Evolutionary conservation across 2,797 vertebrate species (phyloP).

Genomic region (Gephyroberyx darwinii): DNA sequence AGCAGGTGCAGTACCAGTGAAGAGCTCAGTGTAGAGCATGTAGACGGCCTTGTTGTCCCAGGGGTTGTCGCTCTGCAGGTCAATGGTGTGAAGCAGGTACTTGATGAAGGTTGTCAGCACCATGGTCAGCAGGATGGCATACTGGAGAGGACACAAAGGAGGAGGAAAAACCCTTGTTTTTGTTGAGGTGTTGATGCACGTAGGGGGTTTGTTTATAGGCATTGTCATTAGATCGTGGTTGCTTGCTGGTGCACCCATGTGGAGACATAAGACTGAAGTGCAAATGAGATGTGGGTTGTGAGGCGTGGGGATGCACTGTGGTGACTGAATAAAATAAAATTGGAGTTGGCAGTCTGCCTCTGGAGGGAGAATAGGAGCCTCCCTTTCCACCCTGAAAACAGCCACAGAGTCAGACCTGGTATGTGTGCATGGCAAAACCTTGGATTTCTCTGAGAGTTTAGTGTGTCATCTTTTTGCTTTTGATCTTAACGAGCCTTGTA

Average conservation of each 20-base stretch:
- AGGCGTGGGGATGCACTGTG: not conserved
- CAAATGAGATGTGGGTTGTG: not conserved
- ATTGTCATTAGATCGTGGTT: not conserved
- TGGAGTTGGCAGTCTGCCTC: not conserved
- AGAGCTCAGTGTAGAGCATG: slow-evolving; percentile 97
- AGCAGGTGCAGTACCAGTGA: slow-evolving; percentile 83
- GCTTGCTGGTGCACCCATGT: too few species aligned
- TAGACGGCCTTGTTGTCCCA: slow-evolving; percentile 99
- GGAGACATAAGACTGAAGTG: not conserved
- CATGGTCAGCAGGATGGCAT: slow-evolving; percentile 96
- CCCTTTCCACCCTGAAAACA: not conserved
- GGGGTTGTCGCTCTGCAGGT: slow-evolving; percentile 95
- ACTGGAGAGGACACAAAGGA: slow-evolving; percentile 77
- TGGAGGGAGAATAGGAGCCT: too few species aligned
- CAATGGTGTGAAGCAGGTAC: slow-evolving; percentile 91
- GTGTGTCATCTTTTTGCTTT: too few species aligned
- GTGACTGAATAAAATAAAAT: not conserved
- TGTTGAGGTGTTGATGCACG: too few species aligned
- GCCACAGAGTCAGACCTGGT: not conserved
- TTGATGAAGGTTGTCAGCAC: slow-evolving; percentile 96
- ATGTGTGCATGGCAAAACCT: not conserved
- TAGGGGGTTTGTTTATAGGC: not conserved
- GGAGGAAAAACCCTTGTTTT: not conserved
- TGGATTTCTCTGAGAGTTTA: too few species aligned
- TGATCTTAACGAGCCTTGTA: too few species aligned